Evolutionary conservation across 2,797 vertebrate genomes (phyloP).

Genomic region (Onychomys leucogaster): DNA sequence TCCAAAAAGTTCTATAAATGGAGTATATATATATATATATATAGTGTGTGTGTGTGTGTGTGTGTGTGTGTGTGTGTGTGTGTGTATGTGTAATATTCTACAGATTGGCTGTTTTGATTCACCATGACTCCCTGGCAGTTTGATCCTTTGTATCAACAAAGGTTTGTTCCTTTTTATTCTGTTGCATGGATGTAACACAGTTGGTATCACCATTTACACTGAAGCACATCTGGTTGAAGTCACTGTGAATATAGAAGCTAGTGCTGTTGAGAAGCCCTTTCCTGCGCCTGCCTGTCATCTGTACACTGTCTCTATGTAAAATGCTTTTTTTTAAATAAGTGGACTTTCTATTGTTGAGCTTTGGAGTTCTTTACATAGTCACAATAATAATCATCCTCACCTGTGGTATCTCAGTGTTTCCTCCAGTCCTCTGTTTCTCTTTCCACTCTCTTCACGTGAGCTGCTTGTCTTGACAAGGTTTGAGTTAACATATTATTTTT

Average conservation of each 20-base stretch:
- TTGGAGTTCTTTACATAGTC: conserved; percentile 21
- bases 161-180: background rate
- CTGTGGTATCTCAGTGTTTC: background rate
- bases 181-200: background rate
- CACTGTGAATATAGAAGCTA: background rate
- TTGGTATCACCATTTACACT: background rate
- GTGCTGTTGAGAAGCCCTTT: background rate
- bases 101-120: background rate
- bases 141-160: background rate
- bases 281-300: background rate
- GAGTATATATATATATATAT: background rate
- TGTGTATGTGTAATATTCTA: background rate
- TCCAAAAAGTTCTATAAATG: conserved; percentile 19
- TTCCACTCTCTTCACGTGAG: background rate
- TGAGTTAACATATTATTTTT: background rate
- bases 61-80: no score
- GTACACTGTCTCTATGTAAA: background rate
- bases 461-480: conserved; percentile 34
- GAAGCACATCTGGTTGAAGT: background rate
- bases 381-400: background rate
- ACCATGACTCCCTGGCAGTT: background rate
- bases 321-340: background rate
- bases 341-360: conserved; percentile 8
- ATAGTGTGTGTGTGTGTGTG: no score
- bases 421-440: background rate